Conservation (phyloP, 2,113 vertebrate genomes). For the Brachirus orientalis region DNA sequence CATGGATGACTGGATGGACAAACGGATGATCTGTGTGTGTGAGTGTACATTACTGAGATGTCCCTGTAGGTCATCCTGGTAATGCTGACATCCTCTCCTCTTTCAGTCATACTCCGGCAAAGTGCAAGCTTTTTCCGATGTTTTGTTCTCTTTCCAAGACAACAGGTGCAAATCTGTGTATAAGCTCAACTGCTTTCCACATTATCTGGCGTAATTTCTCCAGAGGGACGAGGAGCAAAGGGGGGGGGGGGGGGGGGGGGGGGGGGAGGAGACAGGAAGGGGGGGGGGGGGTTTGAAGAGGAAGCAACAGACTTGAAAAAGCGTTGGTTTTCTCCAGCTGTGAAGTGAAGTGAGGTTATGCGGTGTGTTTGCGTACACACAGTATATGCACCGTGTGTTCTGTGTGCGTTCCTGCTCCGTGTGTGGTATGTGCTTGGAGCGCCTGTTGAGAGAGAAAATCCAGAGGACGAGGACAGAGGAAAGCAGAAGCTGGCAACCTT, state of each 20-base stretch:
- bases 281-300: slow-evolving; percentile 15
- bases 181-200: slow-evolving; percentile 26
- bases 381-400: not conserved
- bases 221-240: slow-evolving; percentile 7
- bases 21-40: not conserved
- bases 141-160: slow-evolving; percentile 28
- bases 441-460: slow-evolving; percentile 21
- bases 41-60: not conserved
- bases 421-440: slow-evolving; percentile 38
- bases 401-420: slow-evolving; percentile 22
- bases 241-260: slow-evolving; percentile 1
- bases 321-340: slow-evolving; percentile 4
- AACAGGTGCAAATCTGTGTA: slow-evolving; percentile 53
- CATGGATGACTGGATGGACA: not conserved
- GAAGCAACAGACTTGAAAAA: slow-evolving; percentile 1
- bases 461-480: slow-evolving; percentile 7
- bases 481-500: slow-evolving; percentile 52
- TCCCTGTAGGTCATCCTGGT: not conserved
- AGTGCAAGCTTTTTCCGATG: not conserved
- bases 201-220: slow-evolving; percentile 53
- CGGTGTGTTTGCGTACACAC: not conserved
- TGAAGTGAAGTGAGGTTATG: not conserved
- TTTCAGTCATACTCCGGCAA: not conserved
- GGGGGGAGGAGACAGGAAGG: slow-evolving; percentile 13
- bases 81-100: not conserved